Base-by-base conservation (phyloP, 1,140 invertebrate species). In the Drosophila serrata region DNA sequence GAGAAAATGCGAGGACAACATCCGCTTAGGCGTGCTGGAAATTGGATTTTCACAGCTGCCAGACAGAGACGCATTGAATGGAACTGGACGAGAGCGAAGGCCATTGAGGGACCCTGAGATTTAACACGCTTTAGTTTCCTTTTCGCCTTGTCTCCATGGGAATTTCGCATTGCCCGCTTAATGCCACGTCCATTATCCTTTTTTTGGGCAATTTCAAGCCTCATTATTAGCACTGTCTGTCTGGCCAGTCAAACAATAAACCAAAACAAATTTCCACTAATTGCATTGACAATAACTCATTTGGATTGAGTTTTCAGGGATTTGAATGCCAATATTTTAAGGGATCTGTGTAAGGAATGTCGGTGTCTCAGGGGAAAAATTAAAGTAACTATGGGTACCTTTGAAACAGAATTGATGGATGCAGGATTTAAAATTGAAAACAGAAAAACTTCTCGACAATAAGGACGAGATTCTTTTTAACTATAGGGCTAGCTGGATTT, bases 21-120 rank as follows among this genome's bases (percentile, higher is more conserved):
- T 86, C 82, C 82, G 82, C 82, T 86, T 87, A 86, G 69, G 64
- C 62, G 69, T 58, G 37, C 69, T 72, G 59, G 43, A 88, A 87
- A 88, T 90, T 88, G 85, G 81, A 88, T 88, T 90, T 90, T 88
- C 85, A 85, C 85, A 88, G 85, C 80, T 88, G 81, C 65, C 80
- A 87, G 57, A 81, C 73, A 55, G 60, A 73, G 35, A 70, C 68
- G 67, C 42, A 70, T 72, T 72, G 42, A 72, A 72, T 70, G 42
- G 53, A 49, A 46, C 45, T 24, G 29, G 29, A 57, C 35, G 35
- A 58, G 17, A 57, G 55, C 42, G 53, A 69, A 59, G 45, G 49
- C 55, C 56, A 80, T 81, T 69, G 78, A 77, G 79, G 58, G 60
- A 63, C 64, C 67, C 45, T 51, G 61, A 68, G 55, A 82, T 84